These are phyloP conservation scores for Petrosia ficiformis DNA, from an alignment of 37 sponge, comb jelly and placozoan genomes.

Conservation along the genomic window DNA sequence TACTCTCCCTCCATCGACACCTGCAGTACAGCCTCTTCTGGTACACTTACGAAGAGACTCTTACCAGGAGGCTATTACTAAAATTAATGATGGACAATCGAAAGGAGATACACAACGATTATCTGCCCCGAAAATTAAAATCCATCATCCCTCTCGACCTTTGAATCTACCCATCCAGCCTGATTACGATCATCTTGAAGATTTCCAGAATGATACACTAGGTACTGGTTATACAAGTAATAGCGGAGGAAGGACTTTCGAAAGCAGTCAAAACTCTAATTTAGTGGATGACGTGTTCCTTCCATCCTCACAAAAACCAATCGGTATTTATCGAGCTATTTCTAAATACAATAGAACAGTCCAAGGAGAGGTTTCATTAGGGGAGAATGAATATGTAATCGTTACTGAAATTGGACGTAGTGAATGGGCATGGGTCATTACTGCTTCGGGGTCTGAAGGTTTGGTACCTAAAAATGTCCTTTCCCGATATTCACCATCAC, in stretches of 20 bases:
- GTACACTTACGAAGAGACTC: constrained; percentile 14
- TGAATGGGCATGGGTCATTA: constrained; percentile 56
- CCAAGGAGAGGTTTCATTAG: constrained; percentile 32
- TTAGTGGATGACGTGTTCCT: constrained; percentile 30
- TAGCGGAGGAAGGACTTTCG: not conserved
- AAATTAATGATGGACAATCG: not conserved
- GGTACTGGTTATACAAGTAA: not conserved
- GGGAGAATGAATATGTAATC: constrained; percentile 41
- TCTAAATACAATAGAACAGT: constrained; percentile 3
- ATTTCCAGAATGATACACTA: not conserved
- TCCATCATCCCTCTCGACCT: not conserved
- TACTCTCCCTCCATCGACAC: not conserved
- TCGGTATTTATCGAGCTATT: constrained; percentile 30
- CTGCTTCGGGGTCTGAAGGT: constrained; percentile 20
- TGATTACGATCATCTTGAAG: not conserved
- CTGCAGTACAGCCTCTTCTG: not conserved
- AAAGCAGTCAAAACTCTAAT: not conserved
- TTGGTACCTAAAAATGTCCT: constrained; percentile 37
- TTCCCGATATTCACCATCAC: constrained; percentile 15
- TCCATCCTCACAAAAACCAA: constrained; percentile 24
- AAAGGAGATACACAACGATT: too few relatives aligned
- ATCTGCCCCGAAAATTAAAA: not conserved
- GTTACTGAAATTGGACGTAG: constrained; percentile 35
- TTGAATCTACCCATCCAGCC: not conserved
- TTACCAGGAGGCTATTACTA: constrained; percentile 38